Evolutionary conservation across 2,888 invertebrate species (phyloP), one percentile per base, ranked within the genome.

Genomic region (Drosophila ezoana): DNA sequence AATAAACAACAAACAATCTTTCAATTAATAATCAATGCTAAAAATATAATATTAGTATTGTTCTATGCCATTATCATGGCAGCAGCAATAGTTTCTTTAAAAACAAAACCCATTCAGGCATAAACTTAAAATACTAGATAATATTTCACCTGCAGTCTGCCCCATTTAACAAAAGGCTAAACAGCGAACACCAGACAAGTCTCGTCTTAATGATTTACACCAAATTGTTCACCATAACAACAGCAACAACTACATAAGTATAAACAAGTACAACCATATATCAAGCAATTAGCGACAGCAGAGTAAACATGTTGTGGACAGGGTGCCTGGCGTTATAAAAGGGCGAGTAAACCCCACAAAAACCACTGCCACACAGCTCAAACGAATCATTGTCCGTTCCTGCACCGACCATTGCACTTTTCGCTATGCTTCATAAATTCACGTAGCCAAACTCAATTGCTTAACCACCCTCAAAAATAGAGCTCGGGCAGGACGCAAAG

Each of bases 251-350:
- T 10, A 38, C 44, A 60, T 32, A 45, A 61, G 61, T 40, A 32
- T 41, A 51, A 51, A 57, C 67, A 75, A 62, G 64, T 67, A 72
- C 51, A 68, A 23, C 62, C 60, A 87, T 84, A 81, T 75, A 81
- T 87, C 78, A 78, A 87, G 65, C 84, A 85, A 85, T 85, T 87
- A 85, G 87, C 84, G 79, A 79, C 84, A 79, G 72, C 53, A 70
- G 79, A 78, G 71, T 80, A 81, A 84, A 76, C 84, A 86, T 57
- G 64, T 58, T 61, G 57, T 32, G 56, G 20, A 23, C 51, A 54
- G 58, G 35, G 54, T 51, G 47, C 38, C 20, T 23, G 43, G 32
- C 14, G 35, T 20, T 20, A 49, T 38, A 13, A 10, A 33, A 28
- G 47, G 60, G 40, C 56, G 40, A 58, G 23, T 41, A 33, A 53